Conservation (phyloP, 2,797 vertebrate genomes). For the Hemitrygon akajei region DNA sequence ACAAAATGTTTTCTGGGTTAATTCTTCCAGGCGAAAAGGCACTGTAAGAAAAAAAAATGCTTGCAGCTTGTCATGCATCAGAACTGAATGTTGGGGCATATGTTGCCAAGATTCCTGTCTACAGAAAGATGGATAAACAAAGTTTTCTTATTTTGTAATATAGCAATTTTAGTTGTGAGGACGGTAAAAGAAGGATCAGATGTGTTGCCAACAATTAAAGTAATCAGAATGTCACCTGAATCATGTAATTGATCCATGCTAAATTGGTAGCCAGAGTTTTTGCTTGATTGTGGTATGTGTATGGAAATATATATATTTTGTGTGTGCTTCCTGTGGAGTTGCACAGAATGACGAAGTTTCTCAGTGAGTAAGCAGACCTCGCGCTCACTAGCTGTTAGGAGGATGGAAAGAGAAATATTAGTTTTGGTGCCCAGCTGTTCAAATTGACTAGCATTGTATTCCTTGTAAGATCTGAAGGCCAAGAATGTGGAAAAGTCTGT, state of each 20-base stretch:
- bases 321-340: no score
- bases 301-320: no score
- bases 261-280: neutral
- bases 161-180: neutral
- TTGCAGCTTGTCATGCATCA: neutral
- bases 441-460: no score
- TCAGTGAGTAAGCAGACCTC: no score
- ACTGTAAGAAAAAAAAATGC: neutral
- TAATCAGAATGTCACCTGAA: neutral
- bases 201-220: neutral
- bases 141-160: neutral
- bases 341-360: no score
- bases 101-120: neutral
- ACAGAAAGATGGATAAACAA: neutral
- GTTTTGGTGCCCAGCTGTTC: no score
- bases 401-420: no score
- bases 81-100: neutral
- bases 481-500: no score
- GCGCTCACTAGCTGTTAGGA: no score
- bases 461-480: no score
- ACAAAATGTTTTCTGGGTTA: neutral
- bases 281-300: neutral
- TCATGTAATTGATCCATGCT: neutral
- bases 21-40: neutral
- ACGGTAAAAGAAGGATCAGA: neutral